Percentiles rank a stretch among this genome's conserved stretches.
These are phyloP conservation scores for Chaitophorus viminalis DNA, from an alignment of 2,888 invertebrate genomes.

Conservation along the genomic window DNA sequence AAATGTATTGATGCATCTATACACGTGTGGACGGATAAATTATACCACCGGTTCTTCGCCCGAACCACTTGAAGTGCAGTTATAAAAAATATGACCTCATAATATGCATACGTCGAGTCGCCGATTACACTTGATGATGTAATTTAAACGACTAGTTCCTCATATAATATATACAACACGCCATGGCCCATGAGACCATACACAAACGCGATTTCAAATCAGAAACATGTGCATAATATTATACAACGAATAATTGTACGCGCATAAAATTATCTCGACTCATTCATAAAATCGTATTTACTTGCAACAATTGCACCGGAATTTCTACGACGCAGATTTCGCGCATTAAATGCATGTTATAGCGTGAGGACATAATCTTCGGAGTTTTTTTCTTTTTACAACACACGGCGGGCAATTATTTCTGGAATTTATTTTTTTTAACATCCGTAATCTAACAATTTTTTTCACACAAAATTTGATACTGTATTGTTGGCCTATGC, in stretches of 20 bases:
- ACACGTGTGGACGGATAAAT: background rate
- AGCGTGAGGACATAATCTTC: background rate
- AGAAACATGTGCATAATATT: background rate
- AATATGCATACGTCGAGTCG: slow-evolving; percentile 1
- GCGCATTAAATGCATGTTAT: background rate
- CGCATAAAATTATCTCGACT: background rate
- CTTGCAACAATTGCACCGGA: background rate
- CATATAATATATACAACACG: background rate
- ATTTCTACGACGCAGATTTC: background rate
- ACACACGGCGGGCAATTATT: too few relatives aligned
- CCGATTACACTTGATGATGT: slow-evolving; percentile 46
- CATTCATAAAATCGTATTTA: background rate
- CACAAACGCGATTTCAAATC: background rate
- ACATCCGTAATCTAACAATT: too few relatives aligned
- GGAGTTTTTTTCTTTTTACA: background rate
- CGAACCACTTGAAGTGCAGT: slow-evolving; percentile 12
- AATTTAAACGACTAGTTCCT: slow-evolving; percentile 20
- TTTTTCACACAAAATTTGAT: too few relatives aligned
- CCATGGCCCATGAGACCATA: background rate
- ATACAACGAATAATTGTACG: background rate
- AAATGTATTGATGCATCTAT: background rate
- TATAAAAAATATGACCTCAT: slow-evolving; percentile 24
- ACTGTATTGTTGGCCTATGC: too few relatives aligned
- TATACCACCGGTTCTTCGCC: background rate
- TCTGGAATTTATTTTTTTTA: too few relatives aligned